Evolutionary conservation across 2,888 invertebrate genomes (phyloP).

Genomic region (Linyphia triangularis): DNA sequence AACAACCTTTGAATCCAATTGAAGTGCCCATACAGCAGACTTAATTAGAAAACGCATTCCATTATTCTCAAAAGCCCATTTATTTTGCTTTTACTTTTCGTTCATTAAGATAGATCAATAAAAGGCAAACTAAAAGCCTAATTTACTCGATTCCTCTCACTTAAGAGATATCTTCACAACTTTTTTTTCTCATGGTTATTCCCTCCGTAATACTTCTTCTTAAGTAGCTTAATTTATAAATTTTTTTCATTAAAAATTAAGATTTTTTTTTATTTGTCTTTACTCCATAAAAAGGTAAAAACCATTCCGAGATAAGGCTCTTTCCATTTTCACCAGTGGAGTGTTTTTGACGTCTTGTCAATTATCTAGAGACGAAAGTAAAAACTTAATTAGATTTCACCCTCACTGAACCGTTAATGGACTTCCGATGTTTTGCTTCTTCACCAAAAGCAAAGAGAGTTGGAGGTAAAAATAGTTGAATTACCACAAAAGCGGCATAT

Average conservation of each 20-base stretch:
- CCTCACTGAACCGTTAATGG: slow-evolving; percentile 15
- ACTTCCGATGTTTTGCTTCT: slow-evolving; percentile 31
- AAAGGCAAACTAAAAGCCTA: slow-evolving; percentile 13
- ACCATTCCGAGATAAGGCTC: not conserved
- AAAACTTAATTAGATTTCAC: slow-evolving; percentile 58
- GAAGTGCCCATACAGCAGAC: not conserved
- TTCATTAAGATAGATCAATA: slow-evolving; percentile 30
- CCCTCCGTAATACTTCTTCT: slow-evolving; percentile 6
- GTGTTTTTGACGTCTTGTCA: slow-evolving; percentile 57
- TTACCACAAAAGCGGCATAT: not conserved
- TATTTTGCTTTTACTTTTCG: slow-evolving; percentile 1
- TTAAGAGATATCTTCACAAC: slow-evolving; percentile 9
- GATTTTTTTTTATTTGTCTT: not conserved
- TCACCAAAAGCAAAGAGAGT: not conserved
- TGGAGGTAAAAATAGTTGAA: not conserved
- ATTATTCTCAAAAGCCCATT: slow-evolving; percentile 7
- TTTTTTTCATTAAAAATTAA: not conserved
- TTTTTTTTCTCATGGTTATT: not conserved
- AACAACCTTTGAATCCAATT: not conserved
- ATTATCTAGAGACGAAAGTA: slow-evolving; percentile 42
- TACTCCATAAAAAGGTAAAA: too few relatives aligned
- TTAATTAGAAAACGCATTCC: slow-evolving; percentile 16
- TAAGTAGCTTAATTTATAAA: slow-evolving; percentile 28
- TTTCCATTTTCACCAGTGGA: not conserved
- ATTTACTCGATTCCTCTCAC: slow-evolving; percentile 24